phyloP scores from a whole-genome alignment of 2,113 vertebrate species.

The Phyllostomus discolor region DNA sequence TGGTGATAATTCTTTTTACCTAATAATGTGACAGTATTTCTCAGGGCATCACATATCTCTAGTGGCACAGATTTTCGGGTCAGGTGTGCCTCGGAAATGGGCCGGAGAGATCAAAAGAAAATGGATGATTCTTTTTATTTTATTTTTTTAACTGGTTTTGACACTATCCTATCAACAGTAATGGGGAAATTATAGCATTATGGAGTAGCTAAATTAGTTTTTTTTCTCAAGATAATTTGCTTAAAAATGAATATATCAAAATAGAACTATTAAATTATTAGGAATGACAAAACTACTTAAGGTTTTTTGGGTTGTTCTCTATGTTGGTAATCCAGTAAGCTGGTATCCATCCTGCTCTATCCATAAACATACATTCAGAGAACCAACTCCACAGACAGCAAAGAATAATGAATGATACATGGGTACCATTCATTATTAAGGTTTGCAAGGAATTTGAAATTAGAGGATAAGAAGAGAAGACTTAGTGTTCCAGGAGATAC shows the following conservation, averaged over 20 bases:
- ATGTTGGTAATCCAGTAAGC: background rate
- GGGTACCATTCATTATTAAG: background rate
- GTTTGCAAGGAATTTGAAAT: background rate
- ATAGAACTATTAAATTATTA: background rate
- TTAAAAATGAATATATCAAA: background rate
- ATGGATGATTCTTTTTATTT: background rate
- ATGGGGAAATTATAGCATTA: background rate
- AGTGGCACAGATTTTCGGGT: background rate
- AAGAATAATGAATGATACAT: background rate
- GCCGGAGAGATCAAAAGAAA: background rate
- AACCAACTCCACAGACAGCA: background rate
- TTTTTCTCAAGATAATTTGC: background rate
- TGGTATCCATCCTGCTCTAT: background rate
- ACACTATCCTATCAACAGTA: background rate
- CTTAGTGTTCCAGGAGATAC: background rate
- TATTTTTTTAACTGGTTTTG: background rate
- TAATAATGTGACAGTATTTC: background rate
- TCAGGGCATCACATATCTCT: background rate
- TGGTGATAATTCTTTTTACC: background rate
- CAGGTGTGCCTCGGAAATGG: background rate
- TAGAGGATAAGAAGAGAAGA: background rate
- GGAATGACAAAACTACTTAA: background rate
- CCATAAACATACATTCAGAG: background rate
- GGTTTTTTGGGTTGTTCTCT: background rate
- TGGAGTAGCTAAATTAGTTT: background rate